Evolutionary conservation across 2,113 vertebrate genomes (phyloP).

Genomic region (Eublepharis macularius): DNA sequence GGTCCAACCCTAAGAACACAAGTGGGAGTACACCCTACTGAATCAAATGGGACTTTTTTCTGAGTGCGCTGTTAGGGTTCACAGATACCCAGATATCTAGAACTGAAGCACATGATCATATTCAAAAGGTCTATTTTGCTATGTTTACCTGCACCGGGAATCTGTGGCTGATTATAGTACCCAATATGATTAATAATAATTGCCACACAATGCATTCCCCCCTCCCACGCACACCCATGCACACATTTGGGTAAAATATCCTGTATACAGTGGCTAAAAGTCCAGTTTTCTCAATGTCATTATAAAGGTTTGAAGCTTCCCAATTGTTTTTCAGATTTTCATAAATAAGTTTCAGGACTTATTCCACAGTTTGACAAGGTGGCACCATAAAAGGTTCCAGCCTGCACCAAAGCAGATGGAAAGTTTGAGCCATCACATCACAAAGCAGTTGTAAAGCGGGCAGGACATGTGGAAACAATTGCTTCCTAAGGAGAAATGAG

Average conservation of each 20-base stretch:
- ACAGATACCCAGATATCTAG: too few species aligned
- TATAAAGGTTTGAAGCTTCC: not conserved
- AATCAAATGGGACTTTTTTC: too few species aligned
- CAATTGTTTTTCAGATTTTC: not conserved
- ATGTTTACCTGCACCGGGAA: too few species aligned
- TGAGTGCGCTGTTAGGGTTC: too few species aligned
- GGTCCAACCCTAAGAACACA: too few species aligned
- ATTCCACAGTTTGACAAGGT: conserved; percentile 37
- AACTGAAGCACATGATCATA: too few species aligned
- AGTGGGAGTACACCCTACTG: too few species aligned
- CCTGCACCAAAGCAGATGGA: conserved; percentile 28
- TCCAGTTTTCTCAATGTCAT: rapidly evolving
- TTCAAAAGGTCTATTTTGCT: not conserved
- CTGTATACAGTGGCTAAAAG: not conserved
- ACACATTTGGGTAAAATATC: not conserved
- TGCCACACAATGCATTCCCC: not conserved
- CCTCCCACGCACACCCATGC: not conserved
- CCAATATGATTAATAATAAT: not conserved
- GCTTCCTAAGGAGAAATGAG: conserved; percentile 31
- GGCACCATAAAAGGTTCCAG: conserved; percentile 25
- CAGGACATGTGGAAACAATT: conserved; percentile 62
- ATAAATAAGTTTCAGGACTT: not conserved
- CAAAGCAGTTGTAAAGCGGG: conserved; percentile 8
- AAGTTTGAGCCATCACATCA: conserved; percentile 53
- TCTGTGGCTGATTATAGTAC: not conserved